Base-by-base conservation (phyloP, 1,140 invertebrate species). In the Solenopsis invicta region DNA sequence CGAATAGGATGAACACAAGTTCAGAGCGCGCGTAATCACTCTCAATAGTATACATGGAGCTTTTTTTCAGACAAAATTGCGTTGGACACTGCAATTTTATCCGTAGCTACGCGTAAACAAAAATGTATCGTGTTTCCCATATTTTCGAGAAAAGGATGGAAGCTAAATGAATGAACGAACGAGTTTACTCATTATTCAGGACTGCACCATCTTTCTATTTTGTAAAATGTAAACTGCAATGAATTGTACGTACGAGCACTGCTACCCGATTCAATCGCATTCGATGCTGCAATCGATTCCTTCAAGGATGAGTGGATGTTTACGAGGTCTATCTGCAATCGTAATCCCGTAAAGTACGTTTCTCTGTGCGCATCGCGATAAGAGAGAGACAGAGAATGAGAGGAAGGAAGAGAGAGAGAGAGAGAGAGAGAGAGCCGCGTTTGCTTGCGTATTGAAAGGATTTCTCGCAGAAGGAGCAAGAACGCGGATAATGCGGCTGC, bases 261-360 rank as follows among this genome's bases (percentile, higher is more conserved):
- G 41, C 16, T 72, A 6, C 48, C 37, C 62, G 61, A 80, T 89
- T 45, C 45, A 80, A 86, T 86, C 74, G 45, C 29, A 12, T 56
- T 24, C 72, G 18, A 50, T 10, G 82, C 12, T 13, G 56, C 34
- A 52, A 52, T 74, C 52, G 72, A 90, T 77, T 64, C 29, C 50
- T 87, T 74, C 52, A 87, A 78, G 66, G 13, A 87, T n/a, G 56
- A 78, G 6, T 41, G 29, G 21, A 41, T 89, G 74, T 89, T 89
- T 87, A 87, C 72, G 85, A 82, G 50, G 4, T 16, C 10, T 21
- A 48, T 48, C 21, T 18, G 13, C 48, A 59, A 78, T 74, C 37
- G 72, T 77, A 71, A 21, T 24, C 84, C 61, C 88, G 67, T 87
- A 62, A 87, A 84, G 80, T 66, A 24, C 21, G n/a, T 59, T 61